phyloP scores from a whole-genome alignment of 2,113 vertebrate species.

The Sinocyclocheilus grahami region DNA sequence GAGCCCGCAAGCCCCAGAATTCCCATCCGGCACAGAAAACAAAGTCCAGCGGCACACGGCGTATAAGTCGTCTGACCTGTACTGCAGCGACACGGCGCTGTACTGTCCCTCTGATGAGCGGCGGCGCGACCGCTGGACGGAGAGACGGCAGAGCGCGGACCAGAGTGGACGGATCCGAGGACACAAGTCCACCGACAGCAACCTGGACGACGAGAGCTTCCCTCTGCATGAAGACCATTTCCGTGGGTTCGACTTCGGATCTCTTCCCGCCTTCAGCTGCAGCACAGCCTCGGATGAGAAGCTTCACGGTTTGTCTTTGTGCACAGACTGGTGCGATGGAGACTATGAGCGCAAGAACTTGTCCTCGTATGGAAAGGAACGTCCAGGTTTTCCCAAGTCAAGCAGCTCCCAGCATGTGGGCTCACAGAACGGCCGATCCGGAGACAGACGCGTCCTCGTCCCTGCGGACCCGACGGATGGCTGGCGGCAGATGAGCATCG shows the following conservation, averaged over 20 bases:
- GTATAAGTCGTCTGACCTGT: conserved; percentile 85
- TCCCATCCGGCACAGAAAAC: conserved; percentile 63
- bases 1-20: conserved; percentile 73
- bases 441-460: not conserved
- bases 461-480: conserved; percentile 69
- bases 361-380: conserved; percentile 79
- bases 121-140: conserved; percentile 78
- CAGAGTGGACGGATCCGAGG: conserved; percentile 52
- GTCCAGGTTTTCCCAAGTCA: conserved; percentile 79
- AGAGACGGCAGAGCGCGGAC: conserved; percentile 85
- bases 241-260: conserved; percentile 55
- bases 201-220: not conserved
- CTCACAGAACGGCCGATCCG: conserved; percentile 74
- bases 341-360: conserved; percentile 74
- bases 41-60: conserved; percentile 76
- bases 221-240: not conserved
- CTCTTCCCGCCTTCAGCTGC: conserved; percentile 88
- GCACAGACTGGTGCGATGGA: conserved; percentile 78
- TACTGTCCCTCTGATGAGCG: conserved; percentile 84
- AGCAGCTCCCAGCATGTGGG: conserved; percentile 83
- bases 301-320: conserved; percentile 74
- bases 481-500: conserved; percentile 89
- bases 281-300: conserved; percentile 90
- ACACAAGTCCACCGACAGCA: not conserved
- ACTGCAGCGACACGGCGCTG: conserved; percentile 92